Base-by-base conservation (phyloP, 2,113 vertebrate species). In the Gymnorhina tibicen region DNA sequence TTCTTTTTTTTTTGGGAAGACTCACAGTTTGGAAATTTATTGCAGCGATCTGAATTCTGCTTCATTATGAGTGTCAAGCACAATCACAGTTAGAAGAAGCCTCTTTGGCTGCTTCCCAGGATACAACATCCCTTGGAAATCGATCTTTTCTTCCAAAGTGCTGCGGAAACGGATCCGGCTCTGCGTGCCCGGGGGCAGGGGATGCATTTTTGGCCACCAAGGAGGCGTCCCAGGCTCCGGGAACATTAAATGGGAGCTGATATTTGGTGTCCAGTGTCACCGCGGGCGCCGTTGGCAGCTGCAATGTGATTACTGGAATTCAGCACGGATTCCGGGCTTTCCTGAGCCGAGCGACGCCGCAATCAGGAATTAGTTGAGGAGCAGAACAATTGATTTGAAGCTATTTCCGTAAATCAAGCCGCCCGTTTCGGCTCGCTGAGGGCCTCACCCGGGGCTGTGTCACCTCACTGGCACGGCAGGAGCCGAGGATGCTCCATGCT, bases 21-120 rank as follows among this genome's bases (percentile, higher is more conserved):
- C 67, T 96, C 90, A 44, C 39, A 42, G 79, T 94, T 96, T 78
- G 68, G 85, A 86, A 96, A 93, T 96, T 59, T 74, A 96, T 94
- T 92, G 95, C 28, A 7, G 92, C 35, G 47, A 92, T 96, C 63
- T 92, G 95, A 95, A 86, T 93, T 91, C 77, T 19, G 90, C 85
- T 93, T 94, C 93, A 84, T 96, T 93, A 90, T 5, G 47, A 92
- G 87, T 70, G 93, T 96, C 95, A 95, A 91, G 93, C 75, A 47
- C 95, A 94, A 82, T 91, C 96, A 90, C 91, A 80, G 87, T 59
- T 80, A 70, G 81, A n/a, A 89, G 80, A 78, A 88, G 82, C 27
- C 59, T 95, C 91, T 74, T 74, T 96, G 93, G 95, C 94, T 86
- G 89, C 82, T 69, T 87, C 89, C 93, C 95, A 96, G 70, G 78